Percentiles rank a stretch among this genome's conserved stretches.
phyloP scores from a whole-genome alignment of 1,140 invertebrate species.

The Halictus rubicundus region DNA sequence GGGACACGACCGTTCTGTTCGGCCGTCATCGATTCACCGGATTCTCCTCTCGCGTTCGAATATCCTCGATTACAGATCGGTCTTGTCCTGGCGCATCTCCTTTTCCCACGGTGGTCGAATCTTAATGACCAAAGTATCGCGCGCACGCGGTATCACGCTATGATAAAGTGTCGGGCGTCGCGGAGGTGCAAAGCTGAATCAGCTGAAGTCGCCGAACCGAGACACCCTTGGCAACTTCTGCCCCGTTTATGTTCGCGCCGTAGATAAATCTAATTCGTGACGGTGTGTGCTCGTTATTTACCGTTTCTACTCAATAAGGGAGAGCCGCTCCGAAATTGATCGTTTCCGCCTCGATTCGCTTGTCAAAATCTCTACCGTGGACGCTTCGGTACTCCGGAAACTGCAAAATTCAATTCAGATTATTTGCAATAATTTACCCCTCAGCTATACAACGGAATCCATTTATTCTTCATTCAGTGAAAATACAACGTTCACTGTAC shows the following conservation, averaged over 20 bases:
- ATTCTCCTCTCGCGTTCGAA: neutral
- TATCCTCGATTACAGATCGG: neutral
- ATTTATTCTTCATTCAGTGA: too few relatives aligned
- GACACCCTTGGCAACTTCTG: slow-evolving; percentile 65
- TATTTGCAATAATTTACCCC: too few relatives aligned
- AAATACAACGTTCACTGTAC: too few relatives aligned
- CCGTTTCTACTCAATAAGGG: neutral
- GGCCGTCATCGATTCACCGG: slow-evolving; percentile 12
- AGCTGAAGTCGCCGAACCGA: slow-evolving; percentile 71
- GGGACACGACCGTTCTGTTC: slow-evolving; percentile 62
- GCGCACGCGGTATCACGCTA: slow-evolving; percentile 58
- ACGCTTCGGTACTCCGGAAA: neutral
- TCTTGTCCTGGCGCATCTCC: too few relatives aligned
- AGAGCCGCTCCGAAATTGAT: neutral
- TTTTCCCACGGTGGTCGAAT: neutral
- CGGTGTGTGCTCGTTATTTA: slow-evolving; percentile 15
- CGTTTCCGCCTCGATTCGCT: slow-evolving; percentile 1
- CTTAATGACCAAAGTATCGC: slow-evolving; percentile 1
- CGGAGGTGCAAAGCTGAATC: slow-evolving; percentile 74
- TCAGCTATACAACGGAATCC: too few relatives aligned
- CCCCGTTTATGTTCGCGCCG: slow-evolving; percentile 61
- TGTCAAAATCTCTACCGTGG: neutral
- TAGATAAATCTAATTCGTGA: slow-evolving; percentile 66
- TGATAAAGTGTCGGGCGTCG: slow-evolving; percentile 66
- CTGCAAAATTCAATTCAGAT: too few relatives aligned